Evolutionary conservation across 1,140 invertebrate species (phyloP), one percentile per base, ranked within the genome.

Genomic region (Leucophenga varia): DNA sequence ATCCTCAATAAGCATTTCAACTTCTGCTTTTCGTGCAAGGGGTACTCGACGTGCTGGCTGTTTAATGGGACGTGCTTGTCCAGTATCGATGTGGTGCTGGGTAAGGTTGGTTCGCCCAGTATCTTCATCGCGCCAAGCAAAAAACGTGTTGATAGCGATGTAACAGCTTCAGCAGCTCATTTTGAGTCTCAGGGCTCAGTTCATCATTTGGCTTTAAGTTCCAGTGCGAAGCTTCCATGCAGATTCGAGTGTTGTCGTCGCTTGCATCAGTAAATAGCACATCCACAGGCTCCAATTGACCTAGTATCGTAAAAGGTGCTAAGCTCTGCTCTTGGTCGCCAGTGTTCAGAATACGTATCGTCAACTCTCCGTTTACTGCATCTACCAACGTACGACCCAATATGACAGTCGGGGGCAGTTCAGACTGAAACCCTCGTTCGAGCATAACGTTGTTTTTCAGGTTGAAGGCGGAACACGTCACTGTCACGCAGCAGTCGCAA

Each of bases 51-150:
- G 32, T 14, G 14, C 0, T 28, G 48, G 43, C 37, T 36, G 4
- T n/a, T 45, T 14, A 16, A 54, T 37, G 4, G 42, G 36, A 14
- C 35, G 31, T 3, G 28, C 19, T 19, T 43, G 34, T 2, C 44
- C 45, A 7, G 49, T 57, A 16, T 52, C 21, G 35, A 60, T 60
- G 25, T 25, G 16, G 32, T 55, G 52, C 4, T n/a, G 37, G 4
- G 28, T 25, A 9, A 31, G 12, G 13, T 47, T 41, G 5, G 35
- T 41, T 9, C 28, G n/a, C 2, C 42, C 17, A 2, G 25, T 9
- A 20, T 41, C 39, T 32, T n/a, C n/a, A n/a, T n/a, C 28, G 28
- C 8, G 28, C n/a, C 8, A 30, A 30, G 8, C n/a, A 8, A 30
- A 30, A 30, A 30, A 8, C n/a, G 8, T 30, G 8, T 8, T 30